These are phyloP conservation scores for Meganola albula DNA, from an alignment of 2,888 invertebrate species.

Conservation along the genomic window DNA sequence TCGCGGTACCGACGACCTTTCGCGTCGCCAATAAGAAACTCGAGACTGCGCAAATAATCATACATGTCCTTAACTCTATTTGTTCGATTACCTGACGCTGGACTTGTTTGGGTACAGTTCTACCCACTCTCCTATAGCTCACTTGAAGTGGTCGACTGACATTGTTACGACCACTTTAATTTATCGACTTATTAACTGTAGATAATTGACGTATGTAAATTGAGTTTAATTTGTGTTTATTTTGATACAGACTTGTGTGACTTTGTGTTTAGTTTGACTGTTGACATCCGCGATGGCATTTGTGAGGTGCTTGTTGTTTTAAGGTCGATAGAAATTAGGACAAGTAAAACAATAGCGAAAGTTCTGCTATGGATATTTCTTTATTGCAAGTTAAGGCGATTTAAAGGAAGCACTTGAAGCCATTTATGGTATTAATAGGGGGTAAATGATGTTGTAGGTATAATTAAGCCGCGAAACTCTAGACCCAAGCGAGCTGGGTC, in stretches of 20 bases:
- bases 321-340: constrained; percentile 21
- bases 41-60: constrained; percentile 16
- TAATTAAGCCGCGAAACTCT: too few species aligned
- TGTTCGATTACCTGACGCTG: constrained; percentile 16
- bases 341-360: constrained; percentile 28
- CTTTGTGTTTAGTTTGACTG: constrained; percentile 7
- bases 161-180: constrained; percentile 14
- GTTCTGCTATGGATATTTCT: constrained; percentile 20
- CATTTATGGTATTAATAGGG: too few species aligned
- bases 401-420: too few species aligned
- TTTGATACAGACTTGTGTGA: neutral
- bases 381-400: constrained; percentile 13
- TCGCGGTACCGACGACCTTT: constrained; percentile 15
- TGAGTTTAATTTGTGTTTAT: constrained; percentile 25
- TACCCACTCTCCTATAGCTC: constrained; percentile 28
- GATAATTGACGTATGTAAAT: constrained; percentile 48
- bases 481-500: too few species aligned
- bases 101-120: constrained; percentile 29
- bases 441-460: too few species aligned
- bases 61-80: constrained; percentile 22
- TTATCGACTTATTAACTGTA: constrained; percentile 39
- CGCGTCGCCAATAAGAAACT: constrained; percentile 14
- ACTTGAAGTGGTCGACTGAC: constrained; percentile 27
- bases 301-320: constrained; percentile 13
- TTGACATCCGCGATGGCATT: constrained; percentile 17